phyloP scores from a whole-genome alignment of 2,797 vertebrate species.

The Oryzias dopingdopingensis region DNA sequence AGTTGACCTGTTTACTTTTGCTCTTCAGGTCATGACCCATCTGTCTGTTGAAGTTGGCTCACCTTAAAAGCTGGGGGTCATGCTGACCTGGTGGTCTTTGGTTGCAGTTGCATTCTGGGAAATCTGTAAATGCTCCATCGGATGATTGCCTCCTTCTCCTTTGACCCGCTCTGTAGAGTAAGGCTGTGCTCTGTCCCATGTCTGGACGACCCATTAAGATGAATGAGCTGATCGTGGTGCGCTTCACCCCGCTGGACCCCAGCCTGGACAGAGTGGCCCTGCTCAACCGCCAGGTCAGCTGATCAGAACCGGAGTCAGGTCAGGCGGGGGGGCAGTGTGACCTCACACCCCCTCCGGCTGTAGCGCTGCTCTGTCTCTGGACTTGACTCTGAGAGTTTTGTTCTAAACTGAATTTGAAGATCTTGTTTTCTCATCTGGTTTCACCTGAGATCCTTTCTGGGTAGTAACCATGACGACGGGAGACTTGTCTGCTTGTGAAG shows the following conservation, averaged over 20 bases:
- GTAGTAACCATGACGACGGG: too few species aligned
- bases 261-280: slow-evolving; percentile 84
- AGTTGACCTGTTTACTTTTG: slow-evolving; percentile 3
- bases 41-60: slow-evolving; percentile 24
- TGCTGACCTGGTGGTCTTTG: too few species aligned
- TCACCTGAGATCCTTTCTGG: too few species aligned
- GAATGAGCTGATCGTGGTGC: slow-evolving; percentile 82
- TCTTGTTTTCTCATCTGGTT: too few species aligned
- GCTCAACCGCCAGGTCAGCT: slow-evolving; percentile 81
- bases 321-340: background rate
- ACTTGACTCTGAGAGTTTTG: too few species aligned
- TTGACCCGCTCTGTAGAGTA: slow-evolving; percentile 64
- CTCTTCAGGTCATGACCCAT: slow-evolving; percentile 14
- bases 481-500: too few species aligned
- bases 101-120: background rate
- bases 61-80: background rate
- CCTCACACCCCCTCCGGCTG: background rate
- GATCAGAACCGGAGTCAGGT: background rate
- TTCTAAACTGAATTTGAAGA: too few species aligned
- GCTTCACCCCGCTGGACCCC: slow-evolving; percentile 81
- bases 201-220: slow-evolving; percentile 84
- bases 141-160: background rate
- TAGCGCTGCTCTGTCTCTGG: too few species aligned
- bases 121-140: background rate
- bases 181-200: slow-evolving; percentile 87